These are phyloP conservation scores for Stenolophus ochropezus DNA, from an alignment of 2,888 invertebrate species.

Conservation along the genomic window DNA sequence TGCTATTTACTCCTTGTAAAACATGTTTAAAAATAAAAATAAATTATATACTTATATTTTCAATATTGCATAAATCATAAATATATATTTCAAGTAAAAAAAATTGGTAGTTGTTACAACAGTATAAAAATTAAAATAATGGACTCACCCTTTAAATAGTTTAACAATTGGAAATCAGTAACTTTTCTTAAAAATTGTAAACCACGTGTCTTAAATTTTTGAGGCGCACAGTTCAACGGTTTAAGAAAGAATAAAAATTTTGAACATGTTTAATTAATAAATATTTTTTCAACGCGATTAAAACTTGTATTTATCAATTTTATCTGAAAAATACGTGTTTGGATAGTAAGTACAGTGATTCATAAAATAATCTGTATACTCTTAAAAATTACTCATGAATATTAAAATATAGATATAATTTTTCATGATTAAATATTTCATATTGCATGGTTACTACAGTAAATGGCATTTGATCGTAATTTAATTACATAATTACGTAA, in stretches of 20 bases:
- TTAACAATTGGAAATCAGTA: no score
- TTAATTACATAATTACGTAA: conserved; percentile 19
- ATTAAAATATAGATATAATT: no score
- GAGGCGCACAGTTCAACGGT: neutral
- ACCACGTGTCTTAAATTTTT: no score
- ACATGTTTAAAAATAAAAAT: no score
- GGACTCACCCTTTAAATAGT: neutral
- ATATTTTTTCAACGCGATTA: neutral
- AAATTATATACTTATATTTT: no score
- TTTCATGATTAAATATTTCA: no score
- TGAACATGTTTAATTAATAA: neutral
- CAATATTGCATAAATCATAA: no score
- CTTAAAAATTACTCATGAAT: neutral
- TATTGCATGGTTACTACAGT: no score
- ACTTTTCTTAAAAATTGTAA: no score
- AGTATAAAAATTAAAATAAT: neutral
- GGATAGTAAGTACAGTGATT: neutral
- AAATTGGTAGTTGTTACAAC: neutral
- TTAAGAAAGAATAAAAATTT: neutral
- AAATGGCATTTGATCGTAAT: no score
- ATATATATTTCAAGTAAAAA: no score
- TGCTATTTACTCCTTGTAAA: no score
- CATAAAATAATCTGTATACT: neutral
- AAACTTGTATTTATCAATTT: neutral
- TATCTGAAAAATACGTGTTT: neutral